Evolutionary conservation across 1,140 invertebrate genomes (phyloP).

Genomic region (Listronotus bonariensis): DNA sequence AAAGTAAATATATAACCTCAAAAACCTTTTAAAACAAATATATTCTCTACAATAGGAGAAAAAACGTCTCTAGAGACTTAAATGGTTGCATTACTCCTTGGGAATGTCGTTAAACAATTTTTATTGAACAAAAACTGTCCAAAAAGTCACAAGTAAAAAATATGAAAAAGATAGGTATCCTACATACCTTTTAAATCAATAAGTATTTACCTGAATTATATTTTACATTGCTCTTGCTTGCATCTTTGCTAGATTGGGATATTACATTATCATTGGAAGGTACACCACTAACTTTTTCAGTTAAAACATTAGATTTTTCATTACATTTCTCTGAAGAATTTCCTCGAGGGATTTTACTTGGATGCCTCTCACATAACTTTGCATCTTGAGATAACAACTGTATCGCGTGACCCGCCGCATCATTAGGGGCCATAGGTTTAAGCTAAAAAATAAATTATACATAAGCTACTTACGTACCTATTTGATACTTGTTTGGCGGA

Average conservation of each 20-base stretch:
- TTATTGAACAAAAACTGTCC: no score
- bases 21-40: no score
- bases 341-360: slow-evolving; percentile 74
- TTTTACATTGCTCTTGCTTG: slow-evolving; percentile 34
- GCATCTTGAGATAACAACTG: slow-evolving; percentile 85
- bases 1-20: no score
- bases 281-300: slow-evolving; percentile 15
- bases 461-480: no score
- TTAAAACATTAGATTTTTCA: slow-evolving; percentile 20
- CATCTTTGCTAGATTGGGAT: slow-evolving; percentile 37
- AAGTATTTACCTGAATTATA: slow-evolving; percentile 26
- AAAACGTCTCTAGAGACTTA: no score
- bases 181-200: no score
- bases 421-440: slow-evolving; percentile 78
- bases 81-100: no score
- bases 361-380: slow-evolving; percentile 75
- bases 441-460: slow-evolving; percentile 57
- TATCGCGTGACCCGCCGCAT: slow-evolving; percentile 86
- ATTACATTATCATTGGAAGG: slow-evolving; percentile 44
- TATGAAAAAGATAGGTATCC: no score
- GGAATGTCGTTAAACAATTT: no score
- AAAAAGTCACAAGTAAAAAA: no score
- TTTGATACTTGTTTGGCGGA: no score
- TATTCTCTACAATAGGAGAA: no score
- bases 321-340: slow-evolving; percentile 35